Base-by-base conservation (phyloP, 2,888 invertebrate species). In the Philonicus albiceps region DNA sequence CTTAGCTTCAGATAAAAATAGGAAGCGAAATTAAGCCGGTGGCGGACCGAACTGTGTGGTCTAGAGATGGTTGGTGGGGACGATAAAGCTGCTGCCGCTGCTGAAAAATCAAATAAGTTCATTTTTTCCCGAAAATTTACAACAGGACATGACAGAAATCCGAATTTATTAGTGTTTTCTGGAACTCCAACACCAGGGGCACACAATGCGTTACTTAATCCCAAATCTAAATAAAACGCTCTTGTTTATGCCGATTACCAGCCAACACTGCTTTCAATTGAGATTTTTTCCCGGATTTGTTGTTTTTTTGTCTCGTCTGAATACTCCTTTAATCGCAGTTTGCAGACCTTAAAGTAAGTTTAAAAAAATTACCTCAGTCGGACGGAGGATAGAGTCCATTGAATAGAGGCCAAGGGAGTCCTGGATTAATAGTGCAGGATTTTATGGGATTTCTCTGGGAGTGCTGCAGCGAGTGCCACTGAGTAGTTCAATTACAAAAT, bases 71-170 rank as follows among this genome's bases (percentile, higher is more conserved):
- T 64, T 37, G 30, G 22, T 2, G 55, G 81, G 64, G 64, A 83
- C 22, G 81, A 83, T 86, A 86, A 87, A 87, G 27, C 64, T 64
- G 64, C 64, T 64, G 64, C 11, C 22, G 83, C 85, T 83, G 86
- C 86, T 86, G 86, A 87, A 87, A 87, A 86, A 85, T 87, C 87
- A 87, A 87, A 87, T 86, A 86, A 86, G 83, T 87, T 86, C 86
- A 72, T 86, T 86, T 86, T 43, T 73, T 27, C 43, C 64, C 43
- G 43, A 49, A 43, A 84, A 73, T 84, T 73, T 73, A 72, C 84
- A 84, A 43, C 84, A 43, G 27, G 43, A 72, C 73, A 73, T 84
- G 84, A 84, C 84, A 84, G 84, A 73, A 84, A 84, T 84, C 84
- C 73, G 84, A 73, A 84, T 84, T 84, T 84, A 84, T 84, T 84